phyloP scores from a whole-genome alignment of 1,140 invertebrate genomes.

The Grapholita molesta region DNA sequence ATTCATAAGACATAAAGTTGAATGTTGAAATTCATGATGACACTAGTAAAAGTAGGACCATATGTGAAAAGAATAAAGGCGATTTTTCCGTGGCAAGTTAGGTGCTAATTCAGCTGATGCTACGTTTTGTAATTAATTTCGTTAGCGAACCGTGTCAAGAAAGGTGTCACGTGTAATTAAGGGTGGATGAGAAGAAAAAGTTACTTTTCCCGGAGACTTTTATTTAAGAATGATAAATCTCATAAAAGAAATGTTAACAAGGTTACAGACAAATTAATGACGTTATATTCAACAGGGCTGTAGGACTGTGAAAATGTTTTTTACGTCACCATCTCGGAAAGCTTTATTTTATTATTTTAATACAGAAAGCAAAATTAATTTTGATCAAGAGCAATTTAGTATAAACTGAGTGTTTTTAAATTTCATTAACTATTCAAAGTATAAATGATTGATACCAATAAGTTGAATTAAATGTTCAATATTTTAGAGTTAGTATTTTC shows the following conservation, averaged over 20 bases:
- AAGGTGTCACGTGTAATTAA: background rate
- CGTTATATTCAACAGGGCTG: background rate
- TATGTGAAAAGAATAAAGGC: background rate
- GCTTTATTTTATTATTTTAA: too few species aligned
- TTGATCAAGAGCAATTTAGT: too few species aligned
- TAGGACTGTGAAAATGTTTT: background rate
- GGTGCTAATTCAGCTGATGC: background rate
- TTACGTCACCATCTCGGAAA: too few species aligned
- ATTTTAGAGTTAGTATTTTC: too few species aligned
- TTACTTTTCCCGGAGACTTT: background rate
- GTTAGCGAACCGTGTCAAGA: background rate
- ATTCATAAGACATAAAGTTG: background rate
- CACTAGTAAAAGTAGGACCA: background rate
- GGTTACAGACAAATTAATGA: background rate
- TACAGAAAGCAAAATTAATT: too few species aligned
- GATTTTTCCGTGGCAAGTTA: background rate
- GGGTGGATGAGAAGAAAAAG: background rate
- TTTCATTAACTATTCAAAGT: too few species aligned
- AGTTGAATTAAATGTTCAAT: too few species aligned
- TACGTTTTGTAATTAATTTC: constrained; percentile 1
- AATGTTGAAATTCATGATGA: background rate
- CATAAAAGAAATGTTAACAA: background rate
- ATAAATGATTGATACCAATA: too few species aligned
- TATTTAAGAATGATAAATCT: background rate
- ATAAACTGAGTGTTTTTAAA: too few species aligned